Evolutionary conservation across 2,113 vertebrate species (phyloP).

Genomic region (Apus apus): DNA sequence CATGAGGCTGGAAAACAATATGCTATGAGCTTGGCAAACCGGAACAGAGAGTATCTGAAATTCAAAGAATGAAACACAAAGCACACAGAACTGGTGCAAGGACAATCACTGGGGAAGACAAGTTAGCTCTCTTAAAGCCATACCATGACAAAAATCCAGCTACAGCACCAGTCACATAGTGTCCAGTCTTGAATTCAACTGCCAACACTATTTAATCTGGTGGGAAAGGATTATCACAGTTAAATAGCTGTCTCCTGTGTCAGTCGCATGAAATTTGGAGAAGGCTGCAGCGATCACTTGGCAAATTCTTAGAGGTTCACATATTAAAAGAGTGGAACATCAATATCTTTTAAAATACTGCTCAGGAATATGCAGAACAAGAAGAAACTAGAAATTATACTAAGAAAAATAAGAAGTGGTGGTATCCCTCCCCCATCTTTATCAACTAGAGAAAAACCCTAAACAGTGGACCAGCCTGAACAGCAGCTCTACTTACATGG

Average conservation of each 20-base stretch:
- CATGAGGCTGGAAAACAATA: background rate
- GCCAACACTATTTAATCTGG: rapidly evolving
- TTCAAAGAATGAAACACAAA: background rate
- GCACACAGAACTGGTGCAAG: background rate
- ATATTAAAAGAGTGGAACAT: background rate
- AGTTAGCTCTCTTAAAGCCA: background rate
- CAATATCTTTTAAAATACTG: background rate
- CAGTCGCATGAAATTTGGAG: background rate
- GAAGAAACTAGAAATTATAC: background rate
- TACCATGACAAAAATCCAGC: background rate
- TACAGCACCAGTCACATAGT: background rate
- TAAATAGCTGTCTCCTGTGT: background rate
- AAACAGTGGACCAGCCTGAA: background rate
- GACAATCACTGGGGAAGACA: background rate
- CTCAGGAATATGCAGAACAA: background rate
- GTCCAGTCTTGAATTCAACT: background rate
- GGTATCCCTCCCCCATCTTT: background rate
- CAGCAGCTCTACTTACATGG: background rate
- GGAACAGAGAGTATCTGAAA: background rate
- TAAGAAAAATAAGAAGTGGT: background rate
- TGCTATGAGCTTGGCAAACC: background rate
- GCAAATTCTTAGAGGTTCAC: background rate
- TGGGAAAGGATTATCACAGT: background rate
- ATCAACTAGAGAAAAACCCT: background rate
- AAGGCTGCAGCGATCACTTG: background rate